Base-by-base conservation (phyloP, 2,888 invertebrate species). In the Aspidiotus destructor region DNA sequence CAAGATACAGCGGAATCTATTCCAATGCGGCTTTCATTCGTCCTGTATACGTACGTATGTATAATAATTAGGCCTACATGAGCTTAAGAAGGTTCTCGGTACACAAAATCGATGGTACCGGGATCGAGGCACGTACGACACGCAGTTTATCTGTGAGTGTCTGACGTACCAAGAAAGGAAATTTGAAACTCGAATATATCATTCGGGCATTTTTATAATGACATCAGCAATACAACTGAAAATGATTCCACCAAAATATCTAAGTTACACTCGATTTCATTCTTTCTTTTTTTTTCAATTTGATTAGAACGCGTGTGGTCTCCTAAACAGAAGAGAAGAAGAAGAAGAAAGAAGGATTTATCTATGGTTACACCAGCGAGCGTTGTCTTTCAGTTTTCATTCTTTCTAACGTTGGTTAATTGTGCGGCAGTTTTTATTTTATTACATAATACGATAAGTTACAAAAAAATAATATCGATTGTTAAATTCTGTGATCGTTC, bases 261-360 rank as follows among this genome's bases (percentile, higher is more conserved):
- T 11, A 48, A 48, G n/a, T 48, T 13, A n/a, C 28, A 28, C 48
- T 48, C 48, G 48, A 48, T 48, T 48, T 48, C 28, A 3, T 48
- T 48, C 48, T 48, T 48, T n/a, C n/a, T 48, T 48, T 48, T n/a
- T n/a, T n/a, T n/a, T 48, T 48, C 48, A 48, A n/a, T 48, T 48
- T 48, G 11, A 48, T 48, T n/a, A 13, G 48, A 48, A 48, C 48
- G 48, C 48, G 48, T 48, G 48, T 48, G 48, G 48, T 48, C 48
- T n/a, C 28, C 28, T 28, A 28, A 28, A 28, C 28, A 28, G 28
- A 28, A 28, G 28, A 28, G 28, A 28, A 28, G 28, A 28, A 28
- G 28, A 28, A 28, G 28, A 28, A 28, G 28, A 28, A 28, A 28
- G 28, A 28, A 28, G 28, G n/a, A 48, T 13, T 48, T 48, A 13